Evolutionary conservation across 2,888 invertebrate genomes (phyloP).

Genomic region (Oligia strigilis): DNA sequence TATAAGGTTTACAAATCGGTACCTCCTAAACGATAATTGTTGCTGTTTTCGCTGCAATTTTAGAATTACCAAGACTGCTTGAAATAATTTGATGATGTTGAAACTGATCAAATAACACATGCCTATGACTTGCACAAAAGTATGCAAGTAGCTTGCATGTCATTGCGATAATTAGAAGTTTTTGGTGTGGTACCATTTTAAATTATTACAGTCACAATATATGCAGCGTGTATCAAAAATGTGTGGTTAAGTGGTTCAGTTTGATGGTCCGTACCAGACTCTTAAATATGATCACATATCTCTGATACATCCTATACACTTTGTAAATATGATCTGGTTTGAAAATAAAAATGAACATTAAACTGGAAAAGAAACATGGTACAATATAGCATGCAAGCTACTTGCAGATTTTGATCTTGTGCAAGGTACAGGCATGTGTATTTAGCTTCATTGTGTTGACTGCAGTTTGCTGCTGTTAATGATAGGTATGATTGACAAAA

Average conservation of each 20-base stretch:
- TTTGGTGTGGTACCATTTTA: not conserved
- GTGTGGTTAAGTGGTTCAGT: not conserved
- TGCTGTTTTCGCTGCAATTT: not conserved
- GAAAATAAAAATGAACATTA: not conserved
- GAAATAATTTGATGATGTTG: not conserved
- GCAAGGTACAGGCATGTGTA: not conserved
- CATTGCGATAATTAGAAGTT: not conserved
- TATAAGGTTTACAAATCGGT: not conserved
- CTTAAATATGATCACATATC: not conserved
- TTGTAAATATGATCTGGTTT: not conserved
- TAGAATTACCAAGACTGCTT: not conserved
- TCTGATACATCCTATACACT: not conserved
- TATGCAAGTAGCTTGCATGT: not conserved
- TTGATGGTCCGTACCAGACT: too few relatives aligned
- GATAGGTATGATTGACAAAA: not conserved
- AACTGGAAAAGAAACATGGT: too few relatives aligned
- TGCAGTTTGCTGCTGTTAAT: constrained; percentile 7
- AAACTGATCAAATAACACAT: constrained; percentile 3
- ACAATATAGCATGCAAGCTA: not conserved
- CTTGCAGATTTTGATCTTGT: not conserved
- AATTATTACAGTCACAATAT: not conserved
- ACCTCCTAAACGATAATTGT: not conserved
- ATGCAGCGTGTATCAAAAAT: not conserved
- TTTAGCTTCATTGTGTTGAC: not conserved
- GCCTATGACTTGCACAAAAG: not conserved